Evolutionary conservation across 2,797 vertebrate species (phyloP).

Genomic region (Sebastes vulpes): DNA sequence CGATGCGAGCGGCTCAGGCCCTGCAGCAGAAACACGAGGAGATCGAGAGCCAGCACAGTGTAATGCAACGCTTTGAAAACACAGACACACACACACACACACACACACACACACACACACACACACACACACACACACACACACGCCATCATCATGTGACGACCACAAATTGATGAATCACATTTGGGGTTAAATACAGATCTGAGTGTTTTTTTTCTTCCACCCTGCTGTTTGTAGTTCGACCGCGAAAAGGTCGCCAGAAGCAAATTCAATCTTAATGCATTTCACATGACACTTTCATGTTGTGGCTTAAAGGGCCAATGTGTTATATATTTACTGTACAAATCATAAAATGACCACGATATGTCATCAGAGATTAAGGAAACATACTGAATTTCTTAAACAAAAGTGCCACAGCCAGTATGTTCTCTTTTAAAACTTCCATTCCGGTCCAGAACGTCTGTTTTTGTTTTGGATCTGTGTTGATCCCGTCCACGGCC

Average conservation of each 20-base stretch:
- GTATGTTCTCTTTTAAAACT: too few species aligned
- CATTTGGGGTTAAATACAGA: background rate
- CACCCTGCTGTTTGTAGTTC: background rate
- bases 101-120: background rate
- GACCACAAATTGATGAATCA: background rate
- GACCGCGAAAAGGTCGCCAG: background rate
- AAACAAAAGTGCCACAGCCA: too few species aligned
- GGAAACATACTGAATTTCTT: too few species aligned
- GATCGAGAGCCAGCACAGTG: conserved; percentile 98
- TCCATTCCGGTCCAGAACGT: too few species aligned
- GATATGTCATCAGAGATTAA: too few species aligned
- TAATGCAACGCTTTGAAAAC: conserved; percentile 73
- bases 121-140: background rate
- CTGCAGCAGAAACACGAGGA: conserved; percentile 98
- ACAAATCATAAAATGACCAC: too few species aligned
- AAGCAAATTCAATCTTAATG: background rate
- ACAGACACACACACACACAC: background rate
- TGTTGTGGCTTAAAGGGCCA: background rate
- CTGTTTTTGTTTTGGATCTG: too few species aligned
- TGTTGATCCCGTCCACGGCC: too few species aligned
- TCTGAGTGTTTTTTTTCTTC: background rate
- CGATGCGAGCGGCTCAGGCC: conserved; percentile 94
- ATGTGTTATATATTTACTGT: too few species aligned
- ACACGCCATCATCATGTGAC: background rate
- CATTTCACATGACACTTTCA: background rate